These are phyloP conservation scores for Raja brachyura DNA, from an alignment of 2,113 vertebrate species.

Conservation along the genomic window DNA sequence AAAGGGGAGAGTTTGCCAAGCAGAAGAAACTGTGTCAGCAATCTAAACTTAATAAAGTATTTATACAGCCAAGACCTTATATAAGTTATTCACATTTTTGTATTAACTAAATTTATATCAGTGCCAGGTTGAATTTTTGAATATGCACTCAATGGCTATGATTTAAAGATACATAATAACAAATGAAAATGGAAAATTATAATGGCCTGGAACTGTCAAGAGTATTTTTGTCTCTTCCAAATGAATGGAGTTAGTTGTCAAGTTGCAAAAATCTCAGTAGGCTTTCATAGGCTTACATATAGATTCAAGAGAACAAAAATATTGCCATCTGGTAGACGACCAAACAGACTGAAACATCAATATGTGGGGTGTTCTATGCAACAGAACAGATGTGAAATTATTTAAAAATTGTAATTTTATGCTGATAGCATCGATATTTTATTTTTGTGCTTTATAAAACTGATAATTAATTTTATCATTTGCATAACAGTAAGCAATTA, in stretches of 20 bases:
- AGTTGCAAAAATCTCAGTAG: neutral
- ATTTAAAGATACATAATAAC: neutral
- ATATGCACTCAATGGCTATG: neutral
- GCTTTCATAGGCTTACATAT: neutral
- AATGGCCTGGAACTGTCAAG: neutral
- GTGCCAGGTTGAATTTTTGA: neutral
- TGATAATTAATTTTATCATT: neutral
- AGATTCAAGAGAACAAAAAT: neutral
- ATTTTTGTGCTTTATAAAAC: neutral
- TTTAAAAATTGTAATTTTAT: conserved; percentile 7
- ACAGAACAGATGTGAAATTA: neutral
- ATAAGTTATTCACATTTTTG: neutral
- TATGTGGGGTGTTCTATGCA: neutral
- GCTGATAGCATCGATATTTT: neutral
- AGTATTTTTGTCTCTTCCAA: conserved; percentile 13
- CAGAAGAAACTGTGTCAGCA: neutral
- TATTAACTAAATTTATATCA: neutral
- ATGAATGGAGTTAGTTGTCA: neutral
- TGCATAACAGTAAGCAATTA: neutral
- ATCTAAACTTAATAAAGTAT: neutral
- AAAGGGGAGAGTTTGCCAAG: neutral
- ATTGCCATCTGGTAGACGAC: neutral
- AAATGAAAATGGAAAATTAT: neutral
- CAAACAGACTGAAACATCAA: neutral
- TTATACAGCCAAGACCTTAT: neutral